These are phyloP conservation scores for Ametastegia equiseti DNA, from an alignment of 2,888 invertebrate genomes.

Conservation along the genomic window DNA sequence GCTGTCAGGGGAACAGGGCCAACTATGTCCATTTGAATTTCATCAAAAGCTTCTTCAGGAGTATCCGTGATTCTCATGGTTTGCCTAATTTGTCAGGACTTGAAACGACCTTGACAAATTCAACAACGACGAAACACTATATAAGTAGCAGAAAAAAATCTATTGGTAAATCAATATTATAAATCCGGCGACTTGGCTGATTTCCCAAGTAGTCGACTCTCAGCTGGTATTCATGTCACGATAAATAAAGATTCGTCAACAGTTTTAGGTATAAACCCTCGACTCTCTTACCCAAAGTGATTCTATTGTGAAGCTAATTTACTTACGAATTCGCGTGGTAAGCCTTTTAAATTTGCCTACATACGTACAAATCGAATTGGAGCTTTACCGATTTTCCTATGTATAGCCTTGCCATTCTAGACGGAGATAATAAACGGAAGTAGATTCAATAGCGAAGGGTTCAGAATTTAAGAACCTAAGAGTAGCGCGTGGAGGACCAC, in stretches of 20 bases:
- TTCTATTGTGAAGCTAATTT: background rate
- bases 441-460: slow-evolving; percentile 12
- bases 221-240: too few species aligned
- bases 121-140: too few species aligned
- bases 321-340: background rate
- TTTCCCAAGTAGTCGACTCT: too few species aligned
- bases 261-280: background rate
- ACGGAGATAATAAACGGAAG: background rate
- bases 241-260: background rate
- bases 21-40: too few species aligned
- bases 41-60: too few species aligned
- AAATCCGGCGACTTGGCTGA: too few species aligned
- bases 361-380: background rate
- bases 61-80: too few species aligned
- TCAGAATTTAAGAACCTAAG: background rate
- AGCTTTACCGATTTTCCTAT: background rate
- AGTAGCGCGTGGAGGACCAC: background rate
- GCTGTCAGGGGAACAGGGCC: too few species aligned
- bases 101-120: too few species aligned
- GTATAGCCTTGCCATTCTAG: background rate
- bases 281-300: background rate
- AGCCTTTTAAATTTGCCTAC: background rate
- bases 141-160: too few species aligned
- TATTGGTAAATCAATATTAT: too few species aligned
- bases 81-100: too few species aligned